Conservation (phyloP, 1,140 invertebrate genomes). For the Campoletis sonorensis region DNA sequence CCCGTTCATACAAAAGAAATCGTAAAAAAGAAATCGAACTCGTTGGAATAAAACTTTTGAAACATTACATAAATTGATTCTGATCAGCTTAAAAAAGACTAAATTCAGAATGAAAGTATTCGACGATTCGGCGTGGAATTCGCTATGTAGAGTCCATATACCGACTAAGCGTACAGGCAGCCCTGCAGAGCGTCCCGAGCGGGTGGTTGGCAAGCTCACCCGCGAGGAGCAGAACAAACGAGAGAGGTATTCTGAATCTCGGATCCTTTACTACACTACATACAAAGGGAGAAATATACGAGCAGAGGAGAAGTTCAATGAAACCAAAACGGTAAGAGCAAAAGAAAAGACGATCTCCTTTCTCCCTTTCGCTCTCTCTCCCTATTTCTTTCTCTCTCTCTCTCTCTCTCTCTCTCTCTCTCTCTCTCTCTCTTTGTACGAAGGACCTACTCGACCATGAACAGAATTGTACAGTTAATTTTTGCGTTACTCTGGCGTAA, state of each 20-base stretch:
- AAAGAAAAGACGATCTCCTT: slow-evolving; percentile 8
- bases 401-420: not conserved
- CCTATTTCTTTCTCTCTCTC: too few relatives aligned
- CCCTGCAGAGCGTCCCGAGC: not conserved
- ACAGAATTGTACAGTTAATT: not conserved
- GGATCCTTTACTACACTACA: not conserved
- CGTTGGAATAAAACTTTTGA: too few relatives aligned
- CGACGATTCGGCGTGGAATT: too few relatives aligned
- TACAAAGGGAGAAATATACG: slow-evolving; percentile 32
- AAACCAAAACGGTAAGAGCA: slow-evolving; percentile 29
- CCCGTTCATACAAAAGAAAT: too few relatives aligned
- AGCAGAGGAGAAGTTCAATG: slow-evolving; percentile 18
- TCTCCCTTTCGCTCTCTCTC: too few relatives aligned
- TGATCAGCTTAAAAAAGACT: too few relatives aligned
- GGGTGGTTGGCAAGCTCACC: slow-evolving; percentile 3
- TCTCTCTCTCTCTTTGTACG: too few relatives aligned
- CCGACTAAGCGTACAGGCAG: not conserved
- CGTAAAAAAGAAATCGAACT: too few relatives aligned
- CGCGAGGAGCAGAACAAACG: not conserved
- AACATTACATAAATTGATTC: too few relatives aligned
- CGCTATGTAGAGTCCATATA: too few relatives aligned
- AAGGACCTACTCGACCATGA: too few relatives aligned
- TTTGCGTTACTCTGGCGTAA: not conserved
- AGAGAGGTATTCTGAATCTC: slow-evolving; percentile 2
- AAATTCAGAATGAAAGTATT: too few relatives aligned